Evolutionary conservation across 2,888 invertebrate genomes (phyloP).

Genomic region (Netelia virgata): DNA sequence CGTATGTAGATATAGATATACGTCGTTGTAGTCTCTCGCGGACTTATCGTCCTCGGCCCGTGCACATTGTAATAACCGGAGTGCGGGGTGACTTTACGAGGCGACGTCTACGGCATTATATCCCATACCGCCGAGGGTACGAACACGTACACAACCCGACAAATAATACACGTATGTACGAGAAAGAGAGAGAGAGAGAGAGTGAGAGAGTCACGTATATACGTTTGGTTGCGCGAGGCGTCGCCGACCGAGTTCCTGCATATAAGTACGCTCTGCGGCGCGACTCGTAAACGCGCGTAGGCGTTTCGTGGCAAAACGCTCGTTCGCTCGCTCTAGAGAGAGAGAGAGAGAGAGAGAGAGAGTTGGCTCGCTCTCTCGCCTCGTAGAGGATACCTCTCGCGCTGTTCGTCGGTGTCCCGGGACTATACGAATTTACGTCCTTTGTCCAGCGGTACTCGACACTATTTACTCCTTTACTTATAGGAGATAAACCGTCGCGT

Average conservation of each 20-base stretch:
- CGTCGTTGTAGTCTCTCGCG: conserved; percentile 23
- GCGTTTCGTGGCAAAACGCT: conserved; percentile 64
- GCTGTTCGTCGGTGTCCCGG: conserved; percentile 70
- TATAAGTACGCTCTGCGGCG: conserved; percentile 26
- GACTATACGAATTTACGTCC: conserved; percentile 78
- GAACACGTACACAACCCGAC: conserved; percentile 21
- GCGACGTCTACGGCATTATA: conserved; percentile 72
- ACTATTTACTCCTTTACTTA: conserved; percentile 70
- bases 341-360: too few species aligned
- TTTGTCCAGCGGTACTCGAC: conserved; percentile 77
- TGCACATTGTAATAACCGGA: conserved; percentile 78
- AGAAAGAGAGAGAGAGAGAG: background rate
- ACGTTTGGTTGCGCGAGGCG: conserved; percentile 39
- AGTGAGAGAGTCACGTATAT: background rate
- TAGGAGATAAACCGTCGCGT: conserved; percentile 31
- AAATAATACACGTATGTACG: conserved; percentile 30
- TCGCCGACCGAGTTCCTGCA: conserved; percentile 53
- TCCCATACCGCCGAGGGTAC: conserved; percentile 32
- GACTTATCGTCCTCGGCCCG: conserved; percentile 70
- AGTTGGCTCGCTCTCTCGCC: conserved; percentile 57
- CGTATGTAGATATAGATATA: conserved; percentile 25
- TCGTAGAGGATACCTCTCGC: conserved; percentile 75
- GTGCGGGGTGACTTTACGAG: conserved; percentile 76
- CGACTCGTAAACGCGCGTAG: conserved; percentile 66
- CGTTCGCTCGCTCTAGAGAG: conserved; percentile 49